Evolutionary conservation across 2,113 vertebrate genomes (phyloP), one percentile per base, ranked within the genome.

Genomic region (Geococcyx californianus): DNA sequence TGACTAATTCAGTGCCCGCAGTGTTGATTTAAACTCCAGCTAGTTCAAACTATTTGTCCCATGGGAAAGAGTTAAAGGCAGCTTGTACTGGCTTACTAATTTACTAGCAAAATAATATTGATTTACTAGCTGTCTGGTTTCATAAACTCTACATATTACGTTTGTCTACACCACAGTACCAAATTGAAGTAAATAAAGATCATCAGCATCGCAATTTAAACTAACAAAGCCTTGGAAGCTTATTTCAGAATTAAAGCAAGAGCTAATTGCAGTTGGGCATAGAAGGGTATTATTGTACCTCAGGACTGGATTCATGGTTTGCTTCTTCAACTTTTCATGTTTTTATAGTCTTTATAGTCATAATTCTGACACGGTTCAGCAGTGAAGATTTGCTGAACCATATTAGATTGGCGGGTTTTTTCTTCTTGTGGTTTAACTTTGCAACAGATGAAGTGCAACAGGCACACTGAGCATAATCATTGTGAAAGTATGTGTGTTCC

Each of bases 71-170:
- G 94, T 97, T 97, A 96, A 97, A 97, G 96, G 95, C 69, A 90
- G 92, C 64, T 81, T 69, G 92, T 67, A 83, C 72, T 62, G 73
- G 82, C 89, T 94, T 87, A 79, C 56, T 97, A 95, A 96, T 94
- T 97, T 97, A 95, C 93, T 89, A 97, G 93, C 93, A 97, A 97
- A 97, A 97, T 96, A 97, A 94, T 92, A 94, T 13, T 97, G 95
- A 97, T 97, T 97, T 97, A 97, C 95, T 96, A 97, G 94, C 96
- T 97, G 97, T 97, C 97, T 96, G 77, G 85, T 97, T 97, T 97
- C 91, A 97, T 96, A 94, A 96, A 93, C 75, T 92, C 92, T 84
- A 66, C 55, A 34, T 78, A 94, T 87, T 73, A 89, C 52, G 63
- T 95, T 97, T 96, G 94, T 95, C 97, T 93, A 80, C 91, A 82